Evolutionary conservation across 2,888 invertebrate species (phyloP), one percentile per base, ranked within the genome.

Genomic region (Callyntrura sp.): DNA sequence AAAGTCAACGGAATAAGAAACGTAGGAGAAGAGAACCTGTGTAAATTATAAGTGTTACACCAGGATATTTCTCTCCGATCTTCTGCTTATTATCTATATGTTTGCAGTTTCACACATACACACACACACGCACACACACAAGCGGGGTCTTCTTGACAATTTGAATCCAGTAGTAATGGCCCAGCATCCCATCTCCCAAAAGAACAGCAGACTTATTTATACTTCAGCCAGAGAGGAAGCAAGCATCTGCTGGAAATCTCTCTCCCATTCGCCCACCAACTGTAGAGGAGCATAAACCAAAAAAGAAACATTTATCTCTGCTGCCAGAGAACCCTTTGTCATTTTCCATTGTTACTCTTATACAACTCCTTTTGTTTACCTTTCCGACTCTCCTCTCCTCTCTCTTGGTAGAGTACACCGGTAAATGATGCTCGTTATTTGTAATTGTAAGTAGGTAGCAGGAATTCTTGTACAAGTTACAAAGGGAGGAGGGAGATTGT

Each of bases 381-480:
- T 65, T 28, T 12, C 65, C 14, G 5, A n/a, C 17, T 35, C 17
- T 55, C 55, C 55, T 35, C 17, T 55, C 55, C 55, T 35, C 3
- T 55, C 55, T 55, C 14, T n/a, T 55, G 55, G 17, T n/a, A 17
- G n/a, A 14, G 25, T 65, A 14, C 65, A 11, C 28, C 20, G 65
- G 65, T 65, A 65, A 65, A 65, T 65, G 65, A 65, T 65, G 25
- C 28, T 65, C 65, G 28, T 65, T 65, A 65, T 65, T 65, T 65
- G 65, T 28, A 28, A 65, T 65, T 65, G 28, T 65, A 28, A 28
- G 65, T 28, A 28, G 28, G 14, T 65, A 35, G 35, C n/a, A n/a
- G 65, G 65, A 28, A 65, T 28, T 65, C 23, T 28, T 28, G 28
- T 9, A 14, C 4, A 28, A 65, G 28, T 65, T 65, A 14, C 25